Evolutionary conservation across 2,113 vertebrate genomes (phyloP).

Genomic region (Oryzias javanicus): DNA sequence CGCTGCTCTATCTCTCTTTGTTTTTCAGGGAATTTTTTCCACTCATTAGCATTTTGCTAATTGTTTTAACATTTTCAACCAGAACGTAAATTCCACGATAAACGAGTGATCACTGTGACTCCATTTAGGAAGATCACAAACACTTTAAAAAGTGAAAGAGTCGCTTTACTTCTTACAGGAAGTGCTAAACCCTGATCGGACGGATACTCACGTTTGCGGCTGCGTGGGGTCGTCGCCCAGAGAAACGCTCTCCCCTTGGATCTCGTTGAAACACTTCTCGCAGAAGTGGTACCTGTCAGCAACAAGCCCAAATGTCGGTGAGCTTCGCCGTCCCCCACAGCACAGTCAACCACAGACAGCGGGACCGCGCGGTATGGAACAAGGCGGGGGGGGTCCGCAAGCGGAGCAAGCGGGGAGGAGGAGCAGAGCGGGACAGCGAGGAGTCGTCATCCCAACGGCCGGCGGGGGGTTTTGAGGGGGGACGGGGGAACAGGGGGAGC

Average conservation of each 20-base stretch:
- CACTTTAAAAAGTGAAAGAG: too few species aligned
- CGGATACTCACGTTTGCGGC: slow-evolving; percentile 92
- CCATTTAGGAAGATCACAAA: too few species aligned
- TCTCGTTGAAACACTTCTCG: slow-evolving; percentile 99
- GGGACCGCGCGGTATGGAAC: slow-evolving; percentile 86
- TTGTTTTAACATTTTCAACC: too few species aligned
- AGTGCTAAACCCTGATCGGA: not conserved
- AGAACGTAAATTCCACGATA: too few species aligned
- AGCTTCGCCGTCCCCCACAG: slow-evolving; percentile 91
- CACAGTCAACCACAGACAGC: slow-evolving; percentile 92
- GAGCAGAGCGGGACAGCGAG: slow-evolving; percentile 85
- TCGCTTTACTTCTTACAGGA: not conserved
- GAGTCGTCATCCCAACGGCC: slow-evolving; percentile 88
- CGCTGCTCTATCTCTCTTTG: too few species aligned
- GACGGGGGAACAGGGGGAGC: slow-evolving; percentile 39
- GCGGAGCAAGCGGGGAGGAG: slow-evolving; percentile 78
- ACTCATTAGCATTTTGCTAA: too few species aligned
- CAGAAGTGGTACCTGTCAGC: slow-evolving; percentile 99
- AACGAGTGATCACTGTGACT: too few species aligned
- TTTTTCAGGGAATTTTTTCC: too few species aligned
- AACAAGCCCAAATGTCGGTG: slow-evolving; percentile 99
- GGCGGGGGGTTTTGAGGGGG: slow-evolving; percentile 80
- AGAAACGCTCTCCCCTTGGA: slow-evolving; percentile 98
- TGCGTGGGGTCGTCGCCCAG: slow-evolving; percentile 98
- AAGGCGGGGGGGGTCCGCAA: slow-evolving; percentile 81